Percentiles rank a stretch among this genome's conserved stretches.
Evolutionary conservation across 2,113 vertebrate species (phyloP).

Genomic region (Oreochromis spilurus): DNA sequence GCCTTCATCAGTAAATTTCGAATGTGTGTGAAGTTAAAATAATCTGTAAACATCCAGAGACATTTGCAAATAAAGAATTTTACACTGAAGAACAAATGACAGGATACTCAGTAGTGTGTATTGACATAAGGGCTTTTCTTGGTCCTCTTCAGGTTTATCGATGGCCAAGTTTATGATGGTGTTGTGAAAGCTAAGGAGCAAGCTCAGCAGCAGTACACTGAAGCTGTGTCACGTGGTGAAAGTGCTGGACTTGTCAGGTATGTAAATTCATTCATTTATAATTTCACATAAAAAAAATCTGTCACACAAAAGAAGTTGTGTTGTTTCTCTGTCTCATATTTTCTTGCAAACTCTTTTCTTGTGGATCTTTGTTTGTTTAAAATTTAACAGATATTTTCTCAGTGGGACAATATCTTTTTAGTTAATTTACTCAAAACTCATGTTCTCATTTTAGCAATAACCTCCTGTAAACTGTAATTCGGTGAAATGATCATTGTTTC

Average conservation of each 20-base stretch:
- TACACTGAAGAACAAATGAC: not conserved
- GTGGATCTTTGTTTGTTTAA: no score
- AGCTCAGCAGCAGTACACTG: slow-evolving; percentile 84
- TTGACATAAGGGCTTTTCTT: not conserved
- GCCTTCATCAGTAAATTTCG: slow-evolving; percentile 93
- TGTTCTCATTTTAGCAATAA: no score
- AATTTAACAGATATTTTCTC: no score
- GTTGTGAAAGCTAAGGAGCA: slow-evolving; percentile 84
- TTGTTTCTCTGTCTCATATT: no score
- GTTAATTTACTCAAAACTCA: no score
- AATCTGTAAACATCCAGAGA: slow-evolving; percentile 56
- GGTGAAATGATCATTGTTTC: no score
- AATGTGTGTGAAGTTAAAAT: slow-evolving; percentile 76
- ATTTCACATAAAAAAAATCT: no score
- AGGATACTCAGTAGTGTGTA: not conserved
- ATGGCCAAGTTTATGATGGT: slow-evolving; percentile 80
- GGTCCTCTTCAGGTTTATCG: slow-evolving; percentile 75
- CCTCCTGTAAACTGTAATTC: no score
- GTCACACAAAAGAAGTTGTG: no score
- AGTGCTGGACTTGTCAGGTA: slow-evolving; percentile 90
- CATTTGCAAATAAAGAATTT: not conserved
- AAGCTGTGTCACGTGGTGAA: slow-evolving; percentile 83
- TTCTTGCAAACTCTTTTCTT: no score
- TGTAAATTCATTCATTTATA: not conserved
- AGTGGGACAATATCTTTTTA: no score